A percentile compares a stretch with the other conserved stretches of the same genome.
phyloP scores from a whole-genome alignment of 2,113 vertebrate species.

The Mugil cephalus region DNA sequence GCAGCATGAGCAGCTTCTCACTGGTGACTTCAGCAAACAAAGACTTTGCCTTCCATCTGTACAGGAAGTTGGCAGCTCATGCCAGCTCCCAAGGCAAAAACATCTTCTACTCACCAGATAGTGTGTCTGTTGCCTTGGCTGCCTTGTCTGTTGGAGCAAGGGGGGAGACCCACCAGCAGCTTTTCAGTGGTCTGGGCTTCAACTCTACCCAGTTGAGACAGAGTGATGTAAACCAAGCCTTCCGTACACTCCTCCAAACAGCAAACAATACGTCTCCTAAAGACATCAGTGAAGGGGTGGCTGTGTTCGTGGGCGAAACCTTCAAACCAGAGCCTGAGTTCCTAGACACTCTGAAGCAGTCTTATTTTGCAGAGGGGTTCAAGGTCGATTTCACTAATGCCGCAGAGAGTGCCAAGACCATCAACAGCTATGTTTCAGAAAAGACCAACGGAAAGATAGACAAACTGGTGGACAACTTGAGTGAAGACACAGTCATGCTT shows the following conservation, averaged over 20 bases:
- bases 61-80: constrained; percentile 72
- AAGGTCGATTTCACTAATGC: constrained; percentile 70
- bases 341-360: constrained; percentile 67
- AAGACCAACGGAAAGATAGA: constrained; percentile 80
- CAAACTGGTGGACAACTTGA: constrained; percentile 68
- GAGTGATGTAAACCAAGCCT: constrained; percentile 53
- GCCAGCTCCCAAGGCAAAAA: constrained; percentile 74
- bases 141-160: constrained; percentile 81
- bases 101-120: constrained; percentile 87
- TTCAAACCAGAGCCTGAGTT: constrained; percentile 60
- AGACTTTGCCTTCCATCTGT: constrained; percentile 82
- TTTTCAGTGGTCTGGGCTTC: constrained; percentile 77
- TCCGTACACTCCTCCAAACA: constrained; percentile 44
- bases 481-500: constrained; percentile 72
- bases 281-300: constrained; percentile 61
- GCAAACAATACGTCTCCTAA: constrained; percentile 5
- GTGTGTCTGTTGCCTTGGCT: constrained; percentile 82
- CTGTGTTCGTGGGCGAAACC: constrained; percentile 69
- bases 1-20: constrained; percentile 14
- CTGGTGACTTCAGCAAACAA: constrained; percentile 72
- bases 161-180: constrained; percentile 78
- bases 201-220: constrained; percentile 40
- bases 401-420: constrained; percentile 50
- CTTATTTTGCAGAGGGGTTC: constrained; percentile 71
- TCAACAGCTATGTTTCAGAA: constrained; percentile 71